Evolutionary conservation across 2,797 vertebrate genomes (phyloP), one percentile per base, ranked within the genome.

Genomic region (Molossus alvarezi): DNA sequence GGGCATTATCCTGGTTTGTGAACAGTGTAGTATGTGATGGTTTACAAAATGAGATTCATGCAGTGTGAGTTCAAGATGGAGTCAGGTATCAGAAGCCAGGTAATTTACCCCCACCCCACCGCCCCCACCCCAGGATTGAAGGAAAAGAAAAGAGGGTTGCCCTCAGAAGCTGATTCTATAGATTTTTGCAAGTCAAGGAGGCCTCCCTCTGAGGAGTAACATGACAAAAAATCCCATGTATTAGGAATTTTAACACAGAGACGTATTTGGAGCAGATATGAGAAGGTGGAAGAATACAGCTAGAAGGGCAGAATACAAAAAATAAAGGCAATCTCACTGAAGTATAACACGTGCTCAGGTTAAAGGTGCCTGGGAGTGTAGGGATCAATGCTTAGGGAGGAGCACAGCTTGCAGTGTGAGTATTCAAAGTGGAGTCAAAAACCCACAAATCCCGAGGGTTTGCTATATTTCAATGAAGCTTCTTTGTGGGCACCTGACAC

Each of bases 211-310:
- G 84, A 92, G 57, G 33, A 77, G 9, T 37, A 65, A 33, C 73
- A 69, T 41, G 62, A 86, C 62, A 76, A 41, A 95, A 95, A 85
- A 69, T 58, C 7, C 21, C n/a, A 37, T 17, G n/a, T 45, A n/a
- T 33, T 72, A 37, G n/a, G 60, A 55, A 13, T 77, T 58, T 73
- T 95, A 86, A 48, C n/a, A n/a, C 14, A 64, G 85, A 75, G 41
- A 91, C 29, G 60, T 86, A 51, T n/a, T 57, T 21, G 29, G 45
- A 57, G 64, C 45, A 87, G 27, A 79, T 41, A 60, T 17, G 72
- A 86, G 55, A 95, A 58, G 65, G 64, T 51, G 27, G 11, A 87
- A 37, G 21, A 14, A 48, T 62, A 58, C 20, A 55, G 60, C 23
- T 69, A 21, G 37, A 45, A 14, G 51, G 23, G 57, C 7, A 72